Conservation (phyloP, 1,140 invertebrate genomes). For the Lineus longissimus region DNA sequence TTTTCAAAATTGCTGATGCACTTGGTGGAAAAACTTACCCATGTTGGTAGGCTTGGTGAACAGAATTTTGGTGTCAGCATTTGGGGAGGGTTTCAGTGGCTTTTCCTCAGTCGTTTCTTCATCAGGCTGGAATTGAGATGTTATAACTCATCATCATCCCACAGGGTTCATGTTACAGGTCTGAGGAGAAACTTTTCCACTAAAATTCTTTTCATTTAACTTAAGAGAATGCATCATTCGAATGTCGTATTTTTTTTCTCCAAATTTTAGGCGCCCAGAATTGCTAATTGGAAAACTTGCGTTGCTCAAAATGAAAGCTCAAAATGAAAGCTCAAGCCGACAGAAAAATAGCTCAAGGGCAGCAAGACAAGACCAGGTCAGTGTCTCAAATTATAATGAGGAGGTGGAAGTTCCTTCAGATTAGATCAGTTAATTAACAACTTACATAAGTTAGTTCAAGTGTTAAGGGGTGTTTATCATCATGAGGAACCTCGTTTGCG, state of each 20-base stretch:
- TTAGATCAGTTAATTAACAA: too few relatives aligned
- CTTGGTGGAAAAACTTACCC: too few relatives aligned
- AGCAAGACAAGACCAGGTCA: too few relatives aligned
- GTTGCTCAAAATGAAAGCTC: neutral
- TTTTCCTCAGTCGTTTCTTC: conserved; percentile 61
- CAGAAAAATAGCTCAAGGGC: too few relatives aligned
- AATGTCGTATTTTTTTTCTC: neutral
- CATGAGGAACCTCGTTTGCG: neutral
- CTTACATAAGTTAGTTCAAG: neutral
- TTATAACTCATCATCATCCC: neutral
- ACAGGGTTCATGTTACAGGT: neutral
- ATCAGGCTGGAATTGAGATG: conserved; percentile 30
- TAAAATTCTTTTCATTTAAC: neutral
- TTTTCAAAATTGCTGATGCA: too few relatives aligned
- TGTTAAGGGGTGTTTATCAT: neutral
- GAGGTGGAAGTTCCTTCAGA: too few relatives aligned
- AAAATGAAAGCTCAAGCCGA: too few relatives aligned
- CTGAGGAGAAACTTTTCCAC: neutral
- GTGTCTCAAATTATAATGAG: too few relatives aligned
- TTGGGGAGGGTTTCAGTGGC: conserved; percentile 71
- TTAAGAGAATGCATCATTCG: neutral
- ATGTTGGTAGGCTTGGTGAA: conserved; percentile 80
- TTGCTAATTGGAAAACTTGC: neutral
- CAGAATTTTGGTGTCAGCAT: conserved; percentile 86
- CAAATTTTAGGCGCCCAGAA: neutral